phyloP scores from a whole-genome alignment of 2,113 vertebrate genomes.

The Tichodroma muraria region DNA sequence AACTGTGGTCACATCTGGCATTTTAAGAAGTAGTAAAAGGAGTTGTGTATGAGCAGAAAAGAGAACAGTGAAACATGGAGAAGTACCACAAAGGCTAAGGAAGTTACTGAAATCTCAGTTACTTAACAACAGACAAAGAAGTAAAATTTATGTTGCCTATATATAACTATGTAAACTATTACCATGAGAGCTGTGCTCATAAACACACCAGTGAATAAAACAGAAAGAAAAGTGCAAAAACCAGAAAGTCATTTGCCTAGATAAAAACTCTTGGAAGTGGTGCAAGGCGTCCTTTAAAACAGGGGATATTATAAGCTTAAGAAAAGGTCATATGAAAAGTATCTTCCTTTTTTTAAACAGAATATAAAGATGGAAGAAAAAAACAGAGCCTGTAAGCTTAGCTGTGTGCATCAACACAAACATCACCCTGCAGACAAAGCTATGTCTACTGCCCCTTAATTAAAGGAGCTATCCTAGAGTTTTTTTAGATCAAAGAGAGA shows the following conservation, averaged over 20 bases:
- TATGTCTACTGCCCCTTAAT: not conserved
- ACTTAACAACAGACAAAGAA: not conserved
- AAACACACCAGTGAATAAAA: not conserved
- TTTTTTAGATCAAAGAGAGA: constrained; percentile 16
- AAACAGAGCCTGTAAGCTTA: not conserved
- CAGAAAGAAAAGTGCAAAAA: not conserved
- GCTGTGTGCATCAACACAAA: not conserved
- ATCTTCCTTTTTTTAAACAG: not conserved
- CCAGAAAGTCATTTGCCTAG: not conserved
- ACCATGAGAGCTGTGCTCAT: not conserved
- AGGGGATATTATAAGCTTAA: not conserved
- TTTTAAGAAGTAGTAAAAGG: not conserved
- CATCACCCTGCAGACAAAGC: not conserved
- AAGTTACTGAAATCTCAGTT: not conserved
- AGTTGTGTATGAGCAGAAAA: not conserved
- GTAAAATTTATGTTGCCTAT: not conserved
- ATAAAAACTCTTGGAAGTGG: not conserved
- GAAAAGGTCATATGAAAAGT: not conserved
- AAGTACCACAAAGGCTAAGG: not conserved
- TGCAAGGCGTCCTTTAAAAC: not conserved
- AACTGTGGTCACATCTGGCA: not conserved
- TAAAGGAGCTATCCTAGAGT: not conserved
- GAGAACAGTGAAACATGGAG: not conserved
- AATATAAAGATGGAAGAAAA: not conserved
- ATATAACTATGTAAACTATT: not conserved